Percentiles rank a stretch among this genome's conserved stretches.
These are phyloP conservation scores for Branchinecta lindahli DNA, from an alignment of 1,140 invertebrate species.

Conservation along the genomic window DNA sequence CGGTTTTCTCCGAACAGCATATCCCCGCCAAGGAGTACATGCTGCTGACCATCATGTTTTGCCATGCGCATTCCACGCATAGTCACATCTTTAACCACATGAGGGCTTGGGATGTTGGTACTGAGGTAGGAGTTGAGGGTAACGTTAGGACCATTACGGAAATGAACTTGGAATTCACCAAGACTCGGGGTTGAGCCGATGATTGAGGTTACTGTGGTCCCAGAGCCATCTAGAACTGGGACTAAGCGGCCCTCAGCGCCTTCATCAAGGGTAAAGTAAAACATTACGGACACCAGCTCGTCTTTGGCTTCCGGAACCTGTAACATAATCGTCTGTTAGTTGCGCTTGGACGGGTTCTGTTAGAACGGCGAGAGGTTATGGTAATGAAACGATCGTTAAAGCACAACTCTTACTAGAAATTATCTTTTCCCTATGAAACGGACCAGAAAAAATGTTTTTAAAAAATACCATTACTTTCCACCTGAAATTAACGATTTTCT, in stretches of 20 bases:
- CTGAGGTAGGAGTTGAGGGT: constrained; percentile 55
- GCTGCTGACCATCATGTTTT: constrained; percentile 31
- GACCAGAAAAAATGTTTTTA: too few relatives aligned
- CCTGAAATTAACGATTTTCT: too few relatives aligned
- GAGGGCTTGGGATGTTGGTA: constrained; percentile 49
- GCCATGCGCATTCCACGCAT: constrained; percentile 34
- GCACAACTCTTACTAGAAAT: too few relatives aligned
- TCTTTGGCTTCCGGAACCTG: constrained; percentile 22
- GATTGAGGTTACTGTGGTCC: constrained; percentile 44
- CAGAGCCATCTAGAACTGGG: constrained; percentile 38
- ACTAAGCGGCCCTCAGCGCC: constrained; percentile 44
- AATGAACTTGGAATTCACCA: constrained; percentile 53
- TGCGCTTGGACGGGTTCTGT: constrained; percentile 28
- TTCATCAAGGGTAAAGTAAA: constrained; percentile 59
- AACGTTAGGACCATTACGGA: constrained; percentile 32
- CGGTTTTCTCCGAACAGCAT: constrained; percentile 27
- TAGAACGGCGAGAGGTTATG: constrained; percentile 20
- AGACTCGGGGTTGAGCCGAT: constrained; percentile 57
- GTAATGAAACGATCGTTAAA: too few relatives aligned
- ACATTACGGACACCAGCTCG: constrained; percentile 47
- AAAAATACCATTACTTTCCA: too few relatives aligned
- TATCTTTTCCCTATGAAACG: too few relatives aligned
- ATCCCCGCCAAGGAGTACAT: constrained; percentile 32
- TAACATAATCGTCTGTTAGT: neutral
- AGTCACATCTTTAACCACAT: constrained; percentile 60